Base-by-base conservation (phyloP, 2,113 vertebrate species). In the Nibea albiflora region DNA sequence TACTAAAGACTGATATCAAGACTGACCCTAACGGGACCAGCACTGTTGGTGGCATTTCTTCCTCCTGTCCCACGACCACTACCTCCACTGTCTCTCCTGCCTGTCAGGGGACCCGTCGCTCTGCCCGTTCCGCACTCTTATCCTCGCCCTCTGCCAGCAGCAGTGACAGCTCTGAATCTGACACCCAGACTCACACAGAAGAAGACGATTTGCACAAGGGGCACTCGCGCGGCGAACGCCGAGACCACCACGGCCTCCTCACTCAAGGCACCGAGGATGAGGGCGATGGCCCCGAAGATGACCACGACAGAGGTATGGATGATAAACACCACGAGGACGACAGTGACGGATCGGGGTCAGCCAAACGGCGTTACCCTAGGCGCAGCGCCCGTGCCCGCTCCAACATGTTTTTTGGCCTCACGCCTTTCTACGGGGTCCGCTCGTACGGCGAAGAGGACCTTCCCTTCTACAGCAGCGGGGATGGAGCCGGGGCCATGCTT, bases 381-480 rank as follows among this genome's bases (percentile, higher is more conserved):
- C 96, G 98, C 64, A 99, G 98, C 4, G 98, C 98, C 15, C 95
- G 98, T 0, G 98, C 98, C 0, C 96, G 98, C 7, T 98, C 98
- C 17, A 99, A 99, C 85, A 99, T 98, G 97, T 99, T 99, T 85
- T 99, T 98, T 28, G 98, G 98, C 12, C 90, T 99, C 63, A 99
- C 98, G 0, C 98, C 98, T 2, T 96, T 99, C 64, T 99, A 99
- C 0, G 98, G 97, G 0, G 98, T 99, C 31, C 96, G 97, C 42
- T 99, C 98, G 1, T 99, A 99, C 0, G 98, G 98, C 0, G 98
- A 98, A 66, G 97, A 99, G 77, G 98, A 99, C 89, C 93, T 99
- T 58, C 96, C 97, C 0, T 99, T 99, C 88, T 98, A 97, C 54
- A 95, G 96, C 69, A 91, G 89, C 4, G 93, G 92, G 0, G 95